Evolutionary conservation across 2,113 vertebrate species (phyloP).

Genomic region (Gila orcuttii): DNA sequence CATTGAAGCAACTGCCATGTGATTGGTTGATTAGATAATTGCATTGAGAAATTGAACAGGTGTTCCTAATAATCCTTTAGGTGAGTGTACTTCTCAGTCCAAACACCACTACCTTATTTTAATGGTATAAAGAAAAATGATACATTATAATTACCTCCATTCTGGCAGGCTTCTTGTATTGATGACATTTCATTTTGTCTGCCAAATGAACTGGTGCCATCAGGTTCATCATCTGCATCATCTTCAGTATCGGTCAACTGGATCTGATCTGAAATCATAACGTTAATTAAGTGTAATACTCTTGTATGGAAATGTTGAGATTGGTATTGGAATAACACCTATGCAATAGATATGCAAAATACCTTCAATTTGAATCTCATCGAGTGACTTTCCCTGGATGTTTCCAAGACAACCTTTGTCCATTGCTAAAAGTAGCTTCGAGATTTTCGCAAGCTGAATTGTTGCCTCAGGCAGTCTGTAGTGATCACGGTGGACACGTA

Average conservation of each 20-base stretch:
- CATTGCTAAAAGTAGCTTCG: neutral
- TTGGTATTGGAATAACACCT: neutral
- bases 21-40: too few species aligned
- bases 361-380: slow-evolving; percentile 6
- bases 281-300: neutral
- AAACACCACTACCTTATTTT: neutral
- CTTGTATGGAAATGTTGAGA: neutral
- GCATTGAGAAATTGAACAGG: too few species aligned
- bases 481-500: neutral
- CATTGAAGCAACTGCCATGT: too few species aligned
- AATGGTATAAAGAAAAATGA: neutral
- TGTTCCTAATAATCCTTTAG: too few species aligned
- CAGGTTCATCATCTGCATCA: neutral
- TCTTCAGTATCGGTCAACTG: neutral
- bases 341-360: too few species aligned
- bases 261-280: slow-evolving; percentile 3
- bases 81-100: too few species aligned
- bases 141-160: neutral
- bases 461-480: slow-evolving; percentile 2
- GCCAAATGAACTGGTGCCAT: neutral
- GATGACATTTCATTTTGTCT: neutral
- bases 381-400: neutral
- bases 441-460: neutral
- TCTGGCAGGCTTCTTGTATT: neutral
- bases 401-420: slow-evolving; percentile 2